Percentiles rank a stretch among this genome's conserved stretches.
Evolutionary conservation across 2,797 vertebrate genomes (phyloP).

Genomic region (Champsocephalus gunnari): DNA sequence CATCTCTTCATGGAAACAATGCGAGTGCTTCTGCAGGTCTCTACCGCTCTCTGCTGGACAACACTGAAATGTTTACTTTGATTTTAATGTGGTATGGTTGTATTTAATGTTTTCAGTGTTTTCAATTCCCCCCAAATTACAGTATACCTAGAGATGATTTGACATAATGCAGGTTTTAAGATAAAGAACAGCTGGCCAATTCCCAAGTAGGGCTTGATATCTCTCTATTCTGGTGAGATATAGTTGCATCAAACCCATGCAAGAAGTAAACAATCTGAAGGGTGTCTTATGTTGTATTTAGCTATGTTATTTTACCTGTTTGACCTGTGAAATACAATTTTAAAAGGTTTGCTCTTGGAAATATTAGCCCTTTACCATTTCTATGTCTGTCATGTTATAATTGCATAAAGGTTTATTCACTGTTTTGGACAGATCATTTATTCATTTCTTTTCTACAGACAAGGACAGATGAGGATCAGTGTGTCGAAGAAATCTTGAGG

Average conservation of each 20-base stretch:
- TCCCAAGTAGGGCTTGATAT: not conserved
- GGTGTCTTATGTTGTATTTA: not conserved
- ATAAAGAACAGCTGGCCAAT: slow-evolving; percentile 1
- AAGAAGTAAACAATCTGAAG: not conserved
- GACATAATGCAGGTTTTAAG: not conserved
- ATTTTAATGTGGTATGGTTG: not conserved
- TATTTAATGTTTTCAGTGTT: not conserved
- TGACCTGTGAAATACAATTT: not conserved
- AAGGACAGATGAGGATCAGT: slow-evolving; percentile 87
- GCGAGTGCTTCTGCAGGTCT: not conserved
- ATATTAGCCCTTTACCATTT: not conserved
- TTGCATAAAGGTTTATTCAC: not conserved
- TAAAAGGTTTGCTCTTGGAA: not conserved
- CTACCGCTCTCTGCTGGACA: slow-evolving; percentile 15
- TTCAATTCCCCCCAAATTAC: not conserved
- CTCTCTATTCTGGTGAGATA: not conserved
- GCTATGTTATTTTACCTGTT: not conserved
- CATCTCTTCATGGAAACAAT: not conserved
- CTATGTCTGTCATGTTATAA: not conserved
- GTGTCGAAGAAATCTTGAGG: slow-evolving; percentile 94
- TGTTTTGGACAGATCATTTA: not conserved
- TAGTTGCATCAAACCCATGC: not conserved
- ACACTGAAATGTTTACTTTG: not conserved
- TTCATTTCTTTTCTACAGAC: slow-evolving; percentile 72
- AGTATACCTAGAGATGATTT: not conserved